These are phyloP conservation scores for Phymatocera aterrima DNA, from an alignment of 2,888 invertebrate genomes.

Conservation along the genomic window DNA sequence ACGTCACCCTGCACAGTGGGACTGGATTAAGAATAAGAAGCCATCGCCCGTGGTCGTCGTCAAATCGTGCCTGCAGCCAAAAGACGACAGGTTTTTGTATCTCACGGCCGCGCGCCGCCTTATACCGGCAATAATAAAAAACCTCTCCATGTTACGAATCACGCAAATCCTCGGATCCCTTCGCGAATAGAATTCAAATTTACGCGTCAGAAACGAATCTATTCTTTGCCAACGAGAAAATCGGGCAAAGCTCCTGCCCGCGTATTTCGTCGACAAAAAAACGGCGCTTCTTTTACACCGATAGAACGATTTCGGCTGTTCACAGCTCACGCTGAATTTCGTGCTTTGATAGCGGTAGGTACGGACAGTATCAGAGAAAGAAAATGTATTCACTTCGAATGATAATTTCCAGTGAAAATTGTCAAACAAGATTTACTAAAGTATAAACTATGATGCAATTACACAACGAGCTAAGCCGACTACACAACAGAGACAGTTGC, in stretches of 20 bases:
- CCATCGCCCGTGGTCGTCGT: not conserved
- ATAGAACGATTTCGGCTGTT: slow-evolving; percentile 23
- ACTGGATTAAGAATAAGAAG: slow-evolving; percentile 6
- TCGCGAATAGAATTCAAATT: slow-evolving; percentile 43
- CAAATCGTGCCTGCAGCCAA: not conserved
- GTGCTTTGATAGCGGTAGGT: not conserved
- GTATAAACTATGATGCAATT: not conserved
- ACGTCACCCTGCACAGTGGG: too few relatives aligned
- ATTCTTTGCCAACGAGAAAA: slow-evolving; percentile 35
- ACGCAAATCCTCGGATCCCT: slow-evolving; percentile 32
- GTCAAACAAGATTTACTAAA: not conserved
- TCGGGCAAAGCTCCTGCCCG: slow-evolving; percentile 13
- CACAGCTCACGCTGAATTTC: not conserved
- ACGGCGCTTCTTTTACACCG: slow-evolving; percentile 1
- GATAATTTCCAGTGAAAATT: too few relatives aligned
- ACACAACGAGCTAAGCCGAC: not conserved
- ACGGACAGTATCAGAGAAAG: too few relatives aligned
- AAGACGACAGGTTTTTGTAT: slow-evolving; percentile 33
- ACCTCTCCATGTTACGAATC: slow-evolving; percentile 36
- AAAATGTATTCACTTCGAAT: too few relatives aligned
- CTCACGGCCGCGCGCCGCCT: not conserved
- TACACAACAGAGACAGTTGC: not conserved
- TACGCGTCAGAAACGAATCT: slow-evolving; percentile 36
- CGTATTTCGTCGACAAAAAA: slow-evolving; percentile 29
- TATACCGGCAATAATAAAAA: slow-evolving; percentile 35